Conservation (phyloP, 2,888 invertebrate species). For the Autographa pulchrina region DNA sequence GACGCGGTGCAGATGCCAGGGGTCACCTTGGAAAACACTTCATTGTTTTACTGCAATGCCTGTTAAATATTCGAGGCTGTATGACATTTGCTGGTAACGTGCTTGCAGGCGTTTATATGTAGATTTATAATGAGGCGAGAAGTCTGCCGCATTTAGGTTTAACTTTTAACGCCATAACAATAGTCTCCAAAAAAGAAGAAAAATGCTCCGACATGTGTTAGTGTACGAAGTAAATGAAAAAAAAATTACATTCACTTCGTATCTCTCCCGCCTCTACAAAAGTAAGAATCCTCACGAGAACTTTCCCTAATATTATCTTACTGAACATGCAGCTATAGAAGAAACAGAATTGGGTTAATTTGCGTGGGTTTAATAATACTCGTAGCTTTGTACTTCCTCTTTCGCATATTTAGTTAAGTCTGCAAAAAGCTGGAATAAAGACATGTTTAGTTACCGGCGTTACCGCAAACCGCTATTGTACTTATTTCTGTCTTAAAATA, state of each 20-base stretch:
- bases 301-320: slow-evolving; percentile 34
- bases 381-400: too few species aligned
- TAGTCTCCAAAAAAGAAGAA: neutral
- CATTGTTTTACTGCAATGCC: slow-evolving; percentile 44
- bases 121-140: neutral
- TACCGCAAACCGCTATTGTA: too few species aligned
- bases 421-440: slow-evolving; percentile 8
- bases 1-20: slow-evolving; percentile 24
- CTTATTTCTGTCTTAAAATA: too few species aligned
- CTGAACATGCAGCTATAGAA: slow-evolving; percentile 15
- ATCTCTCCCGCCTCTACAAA: neutral
- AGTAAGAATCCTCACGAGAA: neutral
- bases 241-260: too few species aligned
- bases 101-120: neutral
- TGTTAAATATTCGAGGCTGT: slow-evolving; percentile 27
- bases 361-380: slow-evolving; percentile 31
- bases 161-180: neutral
- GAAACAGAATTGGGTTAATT: slow-evolving; percentile 26
- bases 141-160: neutral
- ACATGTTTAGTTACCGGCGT: neutral
- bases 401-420: slow-evolving; percentile 20
- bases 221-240: too few species aligned
- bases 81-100: neutral
- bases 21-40: slow-evolving; percentile 43
- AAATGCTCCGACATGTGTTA: too few species aligned